A percentile compares a stretch with the other conserved stretches of the same genome.
Conservation (phyloP, 2,797 vertebrate genomes). For the Botia kubotai region DNA sequence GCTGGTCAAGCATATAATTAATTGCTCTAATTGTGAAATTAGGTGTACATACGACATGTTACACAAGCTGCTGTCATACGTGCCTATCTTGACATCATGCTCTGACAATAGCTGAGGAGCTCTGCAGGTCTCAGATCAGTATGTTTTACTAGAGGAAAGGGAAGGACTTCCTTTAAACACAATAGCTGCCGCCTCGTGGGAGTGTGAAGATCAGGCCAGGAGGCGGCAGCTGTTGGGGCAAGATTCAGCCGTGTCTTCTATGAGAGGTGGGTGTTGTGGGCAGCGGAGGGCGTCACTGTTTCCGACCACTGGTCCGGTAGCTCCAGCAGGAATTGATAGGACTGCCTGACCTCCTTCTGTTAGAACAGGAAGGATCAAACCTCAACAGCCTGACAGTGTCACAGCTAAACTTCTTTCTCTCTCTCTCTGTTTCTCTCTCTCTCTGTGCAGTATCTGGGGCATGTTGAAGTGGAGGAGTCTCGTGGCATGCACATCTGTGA, state of each 20-base stretch:
- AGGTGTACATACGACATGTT: not conserved
- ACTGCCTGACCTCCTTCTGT: constrained; percentile 18
- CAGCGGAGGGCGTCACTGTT: not conserved
- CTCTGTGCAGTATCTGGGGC: constrained; percentile 89
- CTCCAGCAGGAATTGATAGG: not conserved
- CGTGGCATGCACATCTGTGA: constrained; percentile 99
- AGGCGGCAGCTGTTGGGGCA: constrained; percentile 47
- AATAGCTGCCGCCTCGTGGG: constrained; percentile 64
- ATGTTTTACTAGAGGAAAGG: constrained; percentile 68
- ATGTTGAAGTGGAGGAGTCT: constrained; percentile 98
- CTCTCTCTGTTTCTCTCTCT: not conserved
- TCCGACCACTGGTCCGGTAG: not conserved
- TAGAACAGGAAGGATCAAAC: constrained; percentile 4
- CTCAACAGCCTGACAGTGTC: constrained; percentile 17
- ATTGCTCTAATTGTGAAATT: not conserved
- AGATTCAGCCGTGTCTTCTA: constrained; percentile 61
- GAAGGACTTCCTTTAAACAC: constrained; percentile 79
- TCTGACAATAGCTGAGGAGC: too few species aligned
- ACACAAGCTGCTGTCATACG: not conserved
- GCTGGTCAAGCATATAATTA: constrained; percentile 1
- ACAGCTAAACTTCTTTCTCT: not conserved
- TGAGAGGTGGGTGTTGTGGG: constrained; percentile 45
- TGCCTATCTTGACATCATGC: too few species aligned
- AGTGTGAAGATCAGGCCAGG: not conserved
- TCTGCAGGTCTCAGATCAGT: constrained; percentile 29